Base-by-base conservation (phyloP, 2,888 invertebrate genomes). In the Melipona bicolor region DNA sequence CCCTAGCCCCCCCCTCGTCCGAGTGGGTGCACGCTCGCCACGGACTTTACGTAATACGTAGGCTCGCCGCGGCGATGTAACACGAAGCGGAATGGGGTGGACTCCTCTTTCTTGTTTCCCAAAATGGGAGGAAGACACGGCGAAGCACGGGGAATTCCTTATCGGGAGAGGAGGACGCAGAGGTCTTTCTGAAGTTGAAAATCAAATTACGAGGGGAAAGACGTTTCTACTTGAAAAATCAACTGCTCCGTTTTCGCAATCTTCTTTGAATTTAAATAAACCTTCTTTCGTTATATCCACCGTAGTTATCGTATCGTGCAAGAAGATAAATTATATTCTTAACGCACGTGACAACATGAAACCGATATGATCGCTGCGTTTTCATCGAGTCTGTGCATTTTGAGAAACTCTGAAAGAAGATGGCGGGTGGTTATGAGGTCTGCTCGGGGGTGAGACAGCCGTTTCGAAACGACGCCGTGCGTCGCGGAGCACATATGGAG, bases 31-130 rank as follows among this genome's bases (percentile, higher is more conserved):
- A 68, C 73, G 84, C 75, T 84, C 79, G 70, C 68, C 69, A 62
- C 61, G 81, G 78, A 80, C 79, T 88, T 86, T 74, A 87, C 84
- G 87, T 84, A 84, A 88, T 84, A 77, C 75, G 77, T 56, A 76
- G 77, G 79, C 61, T 77, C 76, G 56, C 67, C 77, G 64, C 80
- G 77, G 70, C 17, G 36, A 15, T 43, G 24, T 21, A 27, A 17
- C 17, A 61, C 9, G 24, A 24, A 61, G 61, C n/a, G 43, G 2
- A 21, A 13, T 32, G n/a, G 24, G 4, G 61, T 62, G 61, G 24
- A 77, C 69, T 77, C 64, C 43, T 15, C 70, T n/a, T 65, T 71
- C 59, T 27, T 24, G 62, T 61, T 11, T 68, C 62, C 84, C 74
- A 67, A 69, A 80, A 73, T 75, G 81, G 77, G 70, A 77, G 24